Base-by-base conservation (phyloP, 30 jellyfish, hydroid and myxozoan species). In the Rhopilema esculentum region DNA sequence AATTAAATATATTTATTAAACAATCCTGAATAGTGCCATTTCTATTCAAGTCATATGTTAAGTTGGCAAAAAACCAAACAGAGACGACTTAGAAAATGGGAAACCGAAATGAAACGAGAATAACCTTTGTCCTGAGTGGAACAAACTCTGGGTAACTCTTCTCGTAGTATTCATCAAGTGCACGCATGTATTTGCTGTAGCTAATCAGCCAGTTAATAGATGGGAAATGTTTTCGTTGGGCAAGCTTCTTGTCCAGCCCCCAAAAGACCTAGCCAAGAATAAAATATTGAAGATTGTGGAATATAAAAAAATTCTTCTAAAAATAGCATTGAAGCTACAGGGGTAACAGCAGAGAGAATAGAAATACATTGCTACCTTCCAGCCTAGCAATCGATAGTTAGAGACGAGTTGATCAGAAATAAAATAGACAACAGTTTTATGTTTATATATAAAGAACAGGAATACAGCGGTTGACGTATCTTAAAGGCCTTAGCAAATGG, bases 191-290 rank as follows among this genome's bases (percentile, higher is more conserved):
- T 77, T 96, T 96, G 83, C 98, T 91, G 70, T 96, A 93, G 80
- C 99, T 96, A 40, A 96, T 96, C 92, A 96, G 86, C 99, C 99
- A 96, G 84, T 96, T 96, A 72, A 96, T 88, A 18, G 99, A 96
- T 8, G 99, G 99, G 91, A 91, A 96, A 89, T 96, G 99, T 66
- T 96, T 96, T 57, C 99, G 98, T 48, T 96, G 99, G 15, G 99
- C 99, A 53, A 96, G 74, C 75, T 96, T 96, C 75, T 96, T 96
- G 88, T 96, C 99, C 83, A 96, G 66, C 26, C 99, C 99, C 99
- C 99, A 96, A 73, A 96, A 95, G 23, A 95, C 99, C 99, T 95
- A 63, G 17, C n/a, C 6, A 6, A 2, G 17, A 51, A 26, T 4
- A 69, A 64, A 27, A 0, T 48, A 72, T 51, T 51, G 66, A 51